Conservation (phyloP, 1,140 invertebrate species). For the Gonioctena quinquepunctata region DNA sequence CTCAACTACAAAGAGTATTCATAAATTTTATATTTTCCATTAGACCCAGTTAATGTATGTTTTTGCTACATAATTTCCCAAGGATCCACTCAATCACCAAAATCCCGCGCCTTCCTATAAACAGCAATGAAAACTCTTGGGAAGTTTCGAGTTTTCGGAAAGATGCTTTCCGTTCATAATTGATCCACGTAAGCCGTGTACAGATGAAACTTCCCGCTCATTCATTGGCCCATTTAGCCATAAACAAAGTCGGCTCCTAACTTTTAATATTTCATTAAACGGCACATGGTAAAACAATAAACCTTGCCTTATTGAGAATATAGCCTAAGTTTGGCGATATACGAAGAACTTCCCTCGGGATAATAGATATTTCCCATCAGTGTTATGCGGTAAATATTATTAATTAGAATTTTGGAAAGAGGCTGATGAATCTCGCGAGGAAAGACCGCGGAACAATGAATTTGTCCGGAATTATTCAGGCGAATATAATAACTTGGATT, state of each 20-base stretch:
- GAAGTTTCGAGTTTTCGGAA: not conserved
- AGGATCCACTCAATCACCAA: not conserved
- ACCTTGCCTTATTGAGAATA: slow-evolving; percentile 10
- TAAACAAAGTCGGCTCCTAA: slow-evolving; percentile 8
- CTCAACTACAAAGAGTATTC: not conserved
- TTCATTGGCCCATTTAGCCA: not conserved
- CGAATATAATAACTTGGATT: too few relatives aligned
- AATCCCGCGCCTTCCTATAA: not conserved
- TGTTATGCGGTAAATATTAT: slow-evolving; percentile 1
- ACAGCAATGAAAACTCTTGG: not conserved
- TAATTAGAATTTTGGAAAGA: too few relatives aligned
- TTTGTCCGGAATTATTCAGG: too few relatives aligned
- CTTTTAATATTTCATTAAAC: slow-evolving; percentile 13
- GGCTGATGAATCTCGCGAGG: too few relatives aligned
- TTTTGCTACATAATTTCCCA: not conserved
- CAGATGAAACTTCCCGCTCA: not conserved
- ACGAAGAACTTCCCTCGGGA: not conserved
- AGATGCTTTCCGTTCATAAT: not conserved
- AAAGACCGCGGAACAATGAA: too few relatives aligned
- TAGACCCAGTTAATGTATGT: not conserved
- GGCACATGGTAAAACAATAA: slow-evolving; percentile 13
- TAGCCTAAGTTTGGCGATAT: slow-evolving; percentile 7
- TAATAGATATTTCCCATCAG: slow-evolving; percentile 9
- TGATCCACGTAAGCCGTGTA: not conserved
- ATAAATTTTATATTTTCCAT: not conserved